Base-by-base conservation (phyloP, 2,113 vertebrate species). In the Theristicus caerulescens region DNA sequence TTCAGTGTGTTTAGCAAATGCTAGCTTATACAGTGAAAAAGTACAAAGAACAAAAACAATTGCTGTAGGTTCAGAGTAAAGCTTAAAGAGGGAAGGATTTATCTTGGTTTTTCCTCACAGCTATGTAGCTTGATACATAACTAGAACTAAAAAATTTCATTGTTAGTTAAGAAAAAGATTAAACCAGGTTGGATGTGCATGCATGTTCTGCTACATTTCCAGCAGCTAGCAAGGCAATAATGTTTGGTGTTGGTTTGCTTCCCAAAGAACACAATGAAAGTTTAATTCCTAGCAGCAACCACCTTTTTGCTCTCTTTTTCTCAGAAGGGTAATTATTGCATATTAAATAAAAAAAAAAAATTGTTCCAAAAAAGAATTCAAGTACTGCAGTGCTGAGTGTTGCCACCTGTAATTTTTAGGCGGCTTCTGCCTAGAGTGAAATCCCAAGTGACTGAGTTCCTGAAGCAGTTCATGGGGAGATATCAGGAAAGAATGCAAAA, bases 391-490 rank as follows among this genome's bases (percentile, higher is more conserved):
- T 67, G 6, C 4, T 72, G 42, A 34, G 12, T 42, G 17, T 38
- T 85, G 20, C 13, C 34, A 32, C 0, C 0, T n/a, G 15, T 51
- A 25, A 40, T 51, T 74, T 81, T 89, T 55, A 49, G 13, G n/a
- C 42, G 31, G 21, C 21, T 81, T 69, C 49, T 80, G 19, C 36
- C 21, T 25, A 5, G 34, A 78, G 13, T 36, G 24, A 91, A 88
- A 40, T 73, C 7, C 9, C 26, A 65, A 31, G n/a, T 21, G 36
- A 25, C 9, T 13, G 36, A 47, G 9, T 18, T 81, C 51, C 51
- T 0, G 0, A 40, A 71, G 22, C 7, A 19, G 25, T 38, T 66
- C 10, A 3, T 58, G 36, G 31, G 26, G 18, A 32, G 2, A 2
- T 24, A 19, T 19, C 55, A 59, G 65, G 52, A 31, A 34, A 78